Evolutionary conservation across 1,140 invertebrate genomes (phyloP).

Genomic region (Augochlora pura): DNA sequence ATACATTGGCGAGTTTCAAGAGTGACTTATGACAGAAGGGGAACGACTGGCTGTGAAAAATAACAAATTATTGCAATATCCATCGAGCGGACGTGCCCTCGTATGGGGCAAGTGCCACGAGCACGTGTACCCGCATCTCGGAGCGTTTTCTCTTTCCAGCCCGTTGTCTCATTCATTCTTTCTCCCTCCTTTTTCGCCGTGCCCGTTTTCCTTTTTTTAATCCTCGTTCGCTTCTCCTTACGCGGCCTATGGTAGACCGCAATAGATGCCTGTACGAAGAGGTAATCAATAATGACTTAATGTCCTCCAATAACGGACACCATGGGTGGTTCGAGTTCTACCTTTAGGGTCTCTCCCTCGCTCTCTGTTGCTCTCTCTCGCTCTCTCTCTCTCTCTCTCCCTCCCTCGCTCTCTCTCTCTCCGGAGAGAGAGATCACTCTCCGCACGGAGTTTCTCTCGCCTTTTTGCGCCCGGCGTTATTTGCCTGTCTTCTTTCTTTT

Average conservation of each 20-base stretch:
- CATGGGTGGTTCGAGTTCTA: conserved; percentile 74
- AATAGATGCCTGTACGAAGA: conserved; percentile 68
- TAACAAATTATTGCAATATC: conserved; percentile 66
- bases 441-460: conserved; percentile 50
- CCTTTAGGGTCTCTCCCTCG: conserved; percentile 56
- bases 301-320: conserved; percentile 78
- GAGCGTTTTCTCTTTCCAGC: background rate
- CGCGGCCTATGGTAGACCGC: conserved; percentile 56
- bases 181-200: background rate
- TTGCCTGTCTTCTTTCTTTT: conserved; percentile 64
- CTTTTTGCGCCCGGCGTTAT: conserved; percentile 68
- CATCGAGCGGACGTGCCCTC: conserved; percentile 37
- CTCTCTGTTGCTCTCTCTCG: background rate
- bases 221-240: conserved; percentile 52
- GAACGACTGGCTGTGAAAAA: conserved; percentile 56
- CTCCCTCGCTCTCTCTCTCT: conserved; percentile 15
- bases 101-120: conserved; percentile 48
- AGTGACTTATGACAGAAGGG: conserved; percentile 60
- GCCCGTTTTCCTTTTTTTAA: background rate
- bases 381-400: too few relatives aligned
- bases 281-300: conserved; percentile 79
- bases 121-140: conserved; percentile 49
- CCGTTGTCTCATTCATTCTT: background rate
- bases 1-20: conserved; percentile 39
- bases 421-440: conserved; percentile 59